phyloP scores from a whole-genome alignment of 2,888 invertebrate genomes.

The Agonopterix heracliana region DNA sequence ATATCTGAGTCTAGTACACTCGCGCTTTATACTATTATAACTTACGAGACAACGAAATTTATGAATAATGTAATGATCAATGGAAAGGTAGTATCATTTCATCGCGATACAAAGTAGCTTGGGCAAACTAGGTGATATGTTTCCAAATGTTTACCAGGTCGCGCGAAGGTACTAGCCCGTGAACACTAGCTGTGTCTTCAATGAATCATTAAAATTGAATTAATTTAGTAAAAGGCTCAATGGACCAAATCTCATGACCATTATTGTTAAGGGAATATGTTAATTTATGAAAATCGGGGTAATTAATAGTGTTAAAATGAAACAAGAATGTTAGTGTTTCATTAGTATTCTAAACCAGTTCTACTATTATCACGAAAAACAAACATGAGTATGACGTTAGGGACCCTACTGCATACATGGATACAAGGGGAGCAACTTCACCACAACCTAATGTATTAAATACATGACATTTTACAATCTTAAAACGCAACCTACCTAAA shows the following conservation, averaged over 20 bases:
- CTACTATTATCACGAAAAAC: constrained; percentile 24
- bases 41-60: too few relatives aligned
- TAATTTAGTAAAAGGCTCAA: neutral
- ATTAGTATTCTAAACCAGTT: constrained; percentile 25
- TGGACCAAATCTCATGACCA: neutral
- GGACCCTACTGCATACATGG: neutral
- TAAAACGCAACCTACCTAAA: neutral
- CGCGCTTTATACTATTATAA: neutral
- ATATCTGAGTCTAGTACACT: neutral
- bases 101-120: too few relatives aligned
- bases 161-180: neutral
- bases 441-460: neutral
- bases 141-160: neutral
- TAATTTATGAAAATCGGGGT: constrained; percentile 4
- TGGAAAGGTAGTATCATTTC: too few relatives aligned
- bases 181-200: neutral
- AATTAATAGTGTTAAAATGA: constrained; percentile 34
- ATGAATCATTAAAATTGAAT: neutral
- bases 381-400: constrained; percentile 11
- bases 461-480: neutral
- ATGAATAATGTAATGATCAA: too few relatives aligned
- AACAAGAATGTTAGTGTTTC: constrained; percentile 38
- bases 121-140: neutral
- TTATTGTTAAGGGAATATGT: too few relatives aligned
- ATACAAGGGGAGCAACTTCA: neutral